Conservation (phyloP, 2,888 invertebrate genomes). For the Drosophila affinis region DNA sequence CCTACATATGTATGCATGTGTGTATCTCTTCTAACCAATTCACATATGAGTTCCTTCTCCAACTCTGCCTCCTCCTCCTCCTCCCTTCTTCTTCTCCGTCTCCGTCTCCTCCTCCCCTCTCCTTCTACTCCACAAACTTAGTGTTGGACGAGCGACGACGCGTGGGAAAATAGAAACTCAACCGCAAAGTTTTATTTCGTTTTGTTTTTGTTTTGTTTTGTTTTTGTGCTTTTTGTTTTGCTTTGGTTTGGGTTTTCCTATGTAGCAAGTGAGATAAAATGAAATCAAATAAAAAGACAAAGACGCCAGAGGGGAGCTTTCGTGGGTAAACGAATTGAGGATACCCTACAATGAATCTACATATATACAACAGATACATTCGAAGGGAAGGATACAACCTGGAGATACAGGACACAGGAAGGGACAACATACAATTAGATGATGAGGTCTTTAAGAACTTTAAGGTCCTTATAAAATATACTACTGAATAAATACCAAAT, state of each 20-base stretch:
- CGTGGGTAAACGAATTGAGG: neutral
- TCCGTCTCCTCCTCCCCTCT: conserved; percentile 11
- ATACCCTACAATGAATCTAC: neutral
- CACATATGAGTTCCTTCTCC: conserved; percentile 21
- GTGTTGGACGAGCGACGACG: conserved; percentile 1
- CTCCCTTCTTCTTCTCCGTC: conserved; percentile 16
- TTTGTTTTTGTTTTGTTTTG: conserved; percentile 11
- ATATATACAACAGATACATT: too few relatives aligned
- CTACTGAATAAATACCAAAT: too few relatives aligned
- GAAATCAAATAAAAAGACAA: neutral
- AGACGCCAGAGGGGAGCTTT: neutral
- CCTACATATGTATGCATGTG: too few relatives aligned
- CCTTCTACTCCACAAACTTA: neutral
- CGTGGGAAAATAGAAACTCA: conserved; percentile 45
- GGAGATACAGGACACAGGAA: too few relatives aligned
- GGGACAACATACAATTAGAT: too few relatives aligned
- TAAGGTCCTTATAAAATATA: too few relatives aligned
- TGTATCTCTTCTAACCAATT: neutral
- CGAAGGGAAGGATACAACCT: too few relatives aligned
- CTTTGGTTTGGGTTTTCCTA: neutral
- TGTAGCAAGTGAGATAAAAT: neutral
- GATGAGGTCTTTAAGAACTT: too few relatives aligned
- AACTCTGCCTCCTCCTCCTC: conserved; percentile 16
- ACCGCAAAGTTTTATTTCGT: conserved; percentile 32
- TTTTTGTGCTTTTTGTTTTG: neutral